Evolutionary conservation across 2,113 vertebrate species (phyloP), one percentile per base, ranked within the genome.

Genomic region (Leptosomus discolor): DNA sequence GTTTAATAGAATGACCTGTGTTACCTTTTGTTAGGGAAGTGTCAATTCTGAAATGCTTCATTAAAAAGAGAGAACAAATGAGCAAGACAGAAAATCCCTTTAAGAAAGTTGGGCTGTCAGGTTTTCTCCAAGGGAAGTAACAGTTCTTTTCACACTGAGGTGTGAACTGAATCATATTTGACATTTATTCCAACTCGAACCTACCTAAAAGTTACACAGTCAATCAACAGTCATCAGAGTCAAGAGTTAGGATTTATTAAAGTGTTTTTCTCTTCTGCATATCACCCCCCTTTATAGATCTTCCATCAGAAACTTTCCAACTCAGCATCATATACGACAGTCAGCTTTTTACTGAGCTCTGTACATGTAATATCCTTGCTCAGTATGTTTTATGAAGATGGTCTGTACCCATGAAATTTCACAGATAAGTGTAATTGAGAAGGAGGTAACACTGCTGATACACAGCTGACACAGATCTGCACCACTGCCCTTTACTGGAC

Each of bases 101-200:
- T 83, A 90, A 92, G 81, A 97, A 97, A 95, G 89, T 85, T 92
- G 57, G 65, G 84, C 77, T 97, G 94, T 95, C 96, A 96, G 92
- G 91, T 92, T 97, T 92, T 85, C 95, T 96, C 67, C 3, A 5
- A 96, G 92, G 78, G 74, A 96, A 96, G 69, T 71, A 95, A 82
- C 84, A 90, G 84, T 83, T 91, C 89, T 85, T 94, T 95, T 89
- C 96, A 91, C 69, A 68, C 58, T 58, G 50, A 86, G 64, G 50
- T 68, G 53, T 94, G 86, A 97, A 94, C 58, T 83, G 89, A 95
- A 97, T 97, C 91, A 90, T 89, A 95, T 92, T 94, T 97, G 96
- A 95, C 95, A 92, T 96, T 95, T 95, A 97, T 92, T 95, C 81
- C 94, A 94, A 48, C 82, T 96, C 86, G 94, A 92, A 85, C 70